Base-by-base conservation (phyloP, 1,140 invertebrate species). In the Ostrea edulis region DNA sequence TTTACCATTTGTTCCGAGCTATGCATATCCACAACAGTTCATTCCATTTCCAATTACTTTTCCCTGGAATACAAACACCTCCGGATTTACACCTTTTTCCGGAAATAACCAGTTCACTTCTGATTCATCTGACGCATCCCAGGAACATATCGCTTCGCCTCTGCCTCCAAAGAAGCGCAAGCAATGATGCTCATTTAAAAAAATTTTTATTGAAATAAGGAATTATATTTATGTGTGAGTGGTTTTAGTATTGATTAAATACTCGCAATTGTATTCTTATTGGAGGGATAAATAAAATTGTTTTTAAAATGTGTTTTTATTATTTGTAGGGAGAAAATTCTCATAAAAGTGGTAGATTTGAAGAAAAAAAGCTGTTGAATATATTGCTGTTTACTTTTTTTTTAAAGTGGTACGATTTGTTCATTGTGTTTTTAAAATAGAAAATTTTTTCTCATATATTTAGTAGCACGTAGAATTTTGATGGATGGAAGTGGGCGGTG, bases 81-180 rank as follows among this genome's bases (percentile, higher is more conserved):
- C 68, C 9, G 68, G n/a, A 77, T 8, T 9, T 77, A 35, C 29
- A 77, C 8, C 54, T 55, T 55, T 55, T 14, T 4, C 54, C 54
- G 54, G 54, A 55, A 55, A 55, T 14, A 55, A 55, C 29, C 68
- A 77, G 29, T 25, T 0, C 29, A 35, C 29, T 22, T 25, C n/a
- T 77, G n/a, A 25, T 77, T 25, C 68, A 77, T 77, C 68, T 77
- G n/a, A 22, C n/a, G 68, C n/a, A 25, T 9, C 11, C 68, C n/a
- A 8, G 68, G 68, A 22, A n/a, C 29, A 77, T n/a, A 35, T 25
- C n/a, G n/a, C 68, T 25, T 77, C 68, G n/a, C 68, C n/a, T 9
- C 29, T 77, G 68, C 68, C 68, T 25, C 68, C 29, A 22, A 77
- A 77, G 29, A 77, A 77, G 68, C 2, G 68, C 68, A 77, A 77